Base-by-base conservation (phyloP, 2,888 invertebrate species). In the Nemurella pictetii region DNA sequence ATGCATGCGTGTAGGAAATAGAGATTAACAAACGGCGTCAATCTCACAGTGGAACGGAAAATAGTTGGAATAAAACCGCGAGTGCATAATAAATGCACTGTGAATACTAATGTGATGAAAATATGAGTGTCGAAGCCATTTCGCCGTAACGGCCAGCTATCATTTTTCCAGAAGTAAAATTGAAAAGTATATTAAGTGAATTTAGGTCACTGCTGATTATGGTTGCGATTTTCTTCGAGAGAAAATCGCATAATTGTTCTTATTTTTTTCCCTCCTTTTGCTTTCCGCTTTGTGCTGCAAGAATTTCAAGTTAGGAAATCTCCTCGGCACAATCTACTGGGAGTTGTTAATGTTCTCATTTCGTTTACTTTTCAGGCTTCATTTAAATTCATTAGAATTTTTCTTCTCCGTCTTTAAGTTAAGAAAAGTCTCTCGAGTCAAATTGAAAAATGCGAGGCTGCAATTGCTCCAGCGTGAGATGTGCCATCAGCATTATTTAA, bases 371-470 rank as follows among this genome's bases (percentile, higher is more conserved):
- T 72, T 72, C 55, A 82, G 85, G 75, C 86, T 85, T 86, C 85
- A 84, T 85, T 80, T 85, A 83, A 84, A 80, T 85, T 85, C 85
- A 85, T 80, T 85, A 83, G 83, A 81, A 25, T 77, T 72, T 15
- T 82, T 30, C 77, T 77, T 30, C n/a, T 29, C 30, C 28, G 26
- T 75, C 82, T 83, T 82, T 82, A 9, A n/a, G n/a, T 72, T 28
- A 28, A 27, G 26, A 26, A 27, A 25, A 27, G 73, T 72, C 82
- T 72, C 82, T 28, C 9, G 82, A 82, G 82, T 72, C 28, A 28
- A 55, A 82, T 72, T 72, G 55, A 55, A 55, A 55, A 55, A 55
- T 55, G 55, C 55, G 55, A 55, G 12, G 55, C 55, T 55, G 55
- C 55, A 55, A 55, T 55, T 55, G 55, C 55, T 55, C 55, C 55